These are phyloP conservation scores for Epinephelus coioides DNA, from an alignment of 2,797 vertebrate species.

Conservation along the genomic window DNA sequence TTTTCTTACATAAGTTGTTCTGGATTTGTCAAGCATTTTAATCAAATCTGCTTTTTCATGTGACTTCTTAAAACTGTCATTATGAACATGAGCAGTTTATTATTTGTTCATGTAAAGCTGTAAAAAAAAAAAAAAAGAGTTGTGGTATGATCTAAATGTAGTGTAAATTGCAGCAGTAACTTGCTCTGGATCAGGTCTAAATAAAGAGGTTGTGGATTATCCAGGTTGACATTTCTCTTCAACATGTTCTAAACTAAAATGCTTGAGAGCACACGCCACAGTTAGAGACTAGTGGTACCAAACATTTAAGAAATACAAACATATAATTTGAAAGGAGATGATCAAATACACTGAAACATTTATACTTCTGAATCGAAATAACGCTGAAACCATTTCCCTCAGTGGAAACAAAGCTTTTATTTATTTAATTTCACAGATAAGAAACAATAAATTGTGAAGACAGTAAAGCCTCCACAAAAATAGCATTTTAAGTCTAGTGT, in stretches of 20 bases:
- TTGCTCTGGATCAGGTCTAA: slow-evolving; percentile 36
- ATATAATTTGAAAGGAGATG: neutral
- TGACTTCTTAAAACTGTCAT: neutral
- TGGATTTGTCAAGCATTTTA: neutral
- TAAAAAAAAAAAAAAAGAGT: neutral
- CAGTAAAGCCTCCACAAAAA: no score
- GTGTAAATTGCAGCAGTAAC: slow-evolving; percentile 27
- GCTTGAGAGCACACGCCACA: slow-evolving; percentile 4
- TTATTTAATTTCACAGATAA: no score
- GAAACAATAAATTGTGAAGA: no score
- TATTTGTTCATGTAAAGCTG: no score
- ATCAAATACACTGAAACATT: neutral
- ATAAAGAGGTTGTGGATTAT: slow-evolving; percentile 66
- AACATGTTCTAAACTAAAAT: slow-evolving; percentile 1
- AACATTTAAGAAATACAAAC: slow-evolving; percentile 1
- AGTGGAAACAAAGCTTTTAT: no score
- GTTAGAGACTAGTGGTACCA: neutral
- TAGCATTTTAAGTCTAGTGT: no score
- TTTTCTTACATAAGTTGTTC: neutral
- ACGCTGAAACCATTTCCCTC: no score
- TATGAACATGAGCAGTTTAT: no score
- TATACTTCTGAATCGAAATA: no score
- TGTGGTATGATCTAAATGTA: slow-evolving; percentile 32
- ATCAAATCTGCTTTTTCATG: neutral
- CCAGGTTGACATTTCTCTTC: slow-evolving; percentile 38